Percentiles rank a stretch among this genome's conserved stretches.
Evolutionary conservation across 1,140 invertebrate genomes (phyloP).

Genomic region (Rhopalosiphum padi): DNA sequence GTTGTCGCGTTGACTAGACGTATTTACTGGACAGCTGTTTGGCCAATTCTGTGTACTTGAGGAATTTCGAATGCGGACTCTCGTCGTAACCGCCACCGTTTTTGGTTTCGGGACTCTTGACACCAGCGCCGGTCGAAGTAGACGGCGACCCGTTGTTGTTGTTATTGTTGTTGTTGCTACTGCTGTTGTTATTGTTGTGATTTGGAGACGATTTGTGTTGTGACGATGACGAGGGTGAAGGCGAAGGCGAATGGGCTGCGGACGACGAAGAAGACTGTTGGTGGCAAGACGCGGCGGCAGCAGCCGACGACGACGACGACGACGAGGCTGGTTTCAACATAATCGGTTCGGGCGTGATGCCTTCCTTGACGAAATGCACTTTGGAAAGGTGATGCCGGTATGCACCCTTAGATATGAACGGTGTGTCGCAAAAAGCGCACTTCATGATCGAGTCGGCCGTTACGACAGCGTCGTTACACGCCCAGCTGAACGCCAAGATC

Average conservation of each 20-base stretch:
- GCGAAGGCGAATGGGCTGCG: not conserved
- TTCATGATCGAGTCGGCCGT: conserved; percentile 89
- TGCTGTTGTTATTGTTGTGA: conserved; percentile 37
- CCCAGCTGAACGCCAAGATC: conserved; percentile 91
- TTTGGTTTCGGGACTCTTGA: conserved; percentile 67
- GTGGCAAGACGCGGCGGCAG: conserved; percentile 60
- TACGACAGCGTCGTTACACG: conserved; percentile 88
- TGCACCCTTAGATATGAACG: conserved; percentile 94
- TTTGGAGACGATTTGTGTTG: conserved; percentile 52
- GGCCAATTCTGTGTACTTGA: conserved; percentile 95
- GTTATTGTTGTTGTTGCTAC: conserved; percentile 60
- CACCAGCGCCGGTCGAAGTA: conserved; percentile 62
- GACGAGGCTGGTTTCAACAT: conserved; percentile 66
- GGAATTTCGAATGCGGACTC: conserved; percentile 94
- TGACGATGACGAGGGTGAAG: conserved; percentile 20
- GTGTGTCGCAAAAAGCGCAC: conserved; percentile 95
- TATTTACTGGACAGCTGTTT: conserved; percentile 96
- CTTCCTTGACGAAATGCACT: conserved; percentile 96
- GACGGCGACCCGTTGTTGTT: conserved; percentile 62
- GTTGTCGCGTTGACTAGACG: conserved; percentile 70
- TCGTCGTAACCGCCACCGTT: conserved; percentile 87
- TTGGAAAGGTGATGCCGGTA: conserved; percentile 96
- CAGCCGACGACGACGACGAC: conserved; percentile 62
- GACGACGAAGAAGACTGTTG: conserved; percentile 24
- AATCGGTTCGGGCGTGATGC: conserved; percentile 77